A percentile compares a stretch with the other conserved stretches of the same genome.
Conservation (phyloP, 2,113 vertebrate genomes). For the Muntiacus muntjak region DNA sequence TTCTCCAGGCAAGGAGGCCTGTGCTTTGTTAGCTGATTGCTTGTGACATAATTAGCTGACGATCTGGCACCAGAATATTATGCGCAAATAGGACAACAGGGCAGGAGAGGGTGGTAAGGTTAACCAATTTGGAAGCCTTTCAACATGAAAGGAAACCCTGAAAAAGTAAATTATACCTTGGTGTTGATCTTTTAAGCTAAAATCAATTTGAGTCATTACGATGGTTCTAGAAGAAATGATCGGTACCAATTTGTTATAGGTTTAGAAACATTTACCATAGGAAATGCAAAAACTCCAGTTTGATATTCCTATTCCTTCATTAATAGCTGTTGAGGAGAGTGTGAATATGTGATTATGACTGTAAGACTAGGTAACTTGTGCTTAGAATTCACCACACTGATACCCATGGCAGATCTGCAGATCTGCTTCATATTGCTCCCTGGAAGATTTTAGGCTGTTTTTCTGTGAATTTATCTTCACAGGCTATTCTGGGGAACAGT, state of each 20-base stretch:
- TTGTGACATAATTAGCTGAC: slow-evolving; percentile 66
- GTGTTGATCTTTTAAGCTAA: slow-evolving; percentile 53
- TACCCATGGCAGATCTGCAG: slow-evolving; percentile 35
- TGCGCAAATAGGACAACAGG: slow-evolving; percentile 1
- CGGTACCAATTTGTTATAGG: background rate
- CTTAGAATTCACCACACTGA: slow-evolving; percentile 60
- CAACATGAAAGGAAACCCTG: slow-evolving; percentile 13
- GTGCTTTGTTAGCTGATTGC: slow-evolving; percentile 51
- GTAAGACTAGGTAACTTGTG: background rate
- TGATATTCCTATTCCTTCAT: background rate
- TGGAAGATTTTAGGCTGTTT: slow-evolving; percentile 63
- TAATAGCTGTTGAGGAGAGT: background rate
- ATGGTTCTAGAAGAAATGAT: background rate
- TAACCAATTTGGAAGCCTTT: slow-evolving; percentile 62
- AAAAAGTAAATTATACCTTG: background rate
- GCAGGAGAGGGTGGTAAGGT: background rate
- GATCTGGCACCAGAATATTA: slow-evolving; percentile 45
- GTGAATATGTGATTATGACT: background rate
- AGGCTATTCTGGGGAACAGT: background rate
- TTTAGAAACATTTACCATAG: background rate
- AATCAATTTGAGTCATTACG: slow-evolving; percentile 49
- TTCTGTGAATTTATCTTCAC: slow-evolving; percentile 48
- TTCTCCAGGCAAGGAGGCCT: slow-evolving; percentile 37
- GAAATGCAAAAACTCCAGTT: background rate
- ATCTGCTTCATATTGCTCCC: background rate